Evolutionary conservation across 2,113 vertebrate genomes (phyloP).

Genomic region (Morphnarchus princeps): DNA sequence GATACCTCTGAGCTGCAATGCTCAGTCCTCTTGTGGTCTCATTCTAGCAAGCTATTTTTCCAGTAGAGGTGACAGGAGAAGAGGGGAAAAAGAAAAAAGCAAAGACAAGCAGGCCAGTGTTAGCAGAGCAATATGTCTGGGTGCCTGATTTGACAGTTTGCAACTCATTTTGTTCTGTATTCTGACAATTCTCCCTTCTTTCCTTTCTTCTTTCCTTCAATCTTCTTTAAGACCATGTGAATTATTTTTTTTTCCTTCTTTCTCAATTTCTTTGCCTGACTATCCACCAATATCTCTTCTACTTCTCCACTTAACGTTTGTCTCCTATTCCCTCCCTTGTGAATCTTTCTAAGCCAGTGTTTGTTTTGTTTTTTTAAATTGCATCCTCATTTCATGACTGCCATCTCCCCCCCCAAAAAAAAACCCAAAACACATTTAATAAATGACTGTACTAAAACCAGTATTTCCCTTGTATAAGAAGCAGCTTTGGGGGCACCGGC

Average conservation of each 20-base stretch:
- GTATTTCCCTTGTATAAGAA: background rate
- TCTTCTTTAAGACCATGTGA: background rate
- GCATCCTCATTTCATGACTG: background rate
- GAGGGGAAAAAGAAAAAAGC: background rate
- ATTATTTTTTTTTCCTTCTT: background rate
- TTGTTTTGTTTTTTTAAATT: background rate
- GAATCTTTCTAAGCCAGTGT: background rate
- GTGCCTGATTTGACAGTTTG: background rate
- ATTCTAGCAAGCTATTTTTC: background rate
- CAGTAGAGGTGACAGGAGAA: background rate
- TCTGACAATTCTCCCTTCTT: background rate
- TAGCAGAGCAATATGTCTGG: background rate
- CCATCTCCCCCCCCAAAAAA: accelerated
- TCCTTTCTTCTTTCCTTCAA: background rate
- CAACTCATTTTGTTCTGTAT: background rate
- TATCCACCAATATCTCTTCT: background rate
- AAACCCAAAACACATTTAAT: background rate
- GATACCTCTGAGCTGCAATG: background rate
- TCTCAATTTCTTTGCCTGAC: background rate
- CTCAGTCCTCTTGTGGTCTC: background rate
- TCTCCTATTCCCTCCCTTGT: background rate
- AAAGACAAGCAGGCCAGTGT: background rate
- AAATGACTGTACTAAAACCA: background rate
- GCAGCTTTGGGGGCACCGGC: background rate
- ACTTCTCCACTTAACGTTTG: background rate